Percentiles rank a stretch among this genome's conserved stretches.
phyloP scores from a whole-genome alignment of 2,888 invertebrate species.

The Notodonta dromedarius region DNA sequence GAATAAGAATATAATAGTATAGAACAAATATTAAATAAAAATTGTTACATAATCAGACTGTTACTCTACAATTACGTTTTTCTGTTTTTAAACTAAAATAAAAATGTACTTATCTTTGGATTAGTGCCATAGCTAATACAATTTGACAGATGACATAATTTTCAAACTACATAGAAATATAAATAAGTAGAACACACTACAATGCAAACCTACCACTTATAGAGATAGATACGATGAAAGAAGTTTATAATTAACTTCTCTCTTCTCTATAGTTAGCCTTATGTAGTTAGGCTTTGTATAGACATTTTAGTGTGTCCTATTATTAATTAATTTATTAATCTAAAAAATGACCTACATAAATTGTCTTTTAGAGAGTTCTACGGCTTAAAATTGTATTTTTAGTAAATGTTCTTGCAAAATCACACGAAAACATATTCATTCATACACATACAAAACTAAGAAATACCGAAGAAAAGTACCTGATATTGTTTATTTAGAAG shows the following conservation, averaged over 20 bases:
- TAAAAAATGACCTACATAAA: slow-evolving; percentile 27
- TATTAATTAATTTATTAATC: too few species aligned
- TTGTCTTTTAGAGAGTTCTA: background rate
- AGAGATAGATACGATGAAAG: too few species aligned
- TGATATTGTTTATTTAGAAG: background rate
- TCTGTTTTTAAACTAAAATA: background rate
- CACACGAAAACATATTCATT: background rate
- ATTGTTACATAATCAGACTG: background rate
- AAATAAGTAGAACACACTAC: slow-evolving; percentile 3
- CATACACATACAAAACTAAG: slow-evolving; percentile 19
- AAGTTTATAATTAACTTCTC: too few species aligned
- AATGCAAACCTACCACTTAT: background rate
- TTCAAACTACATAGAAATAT: slow-evolving; percentile 13
- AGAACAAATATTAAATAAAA: background rate
- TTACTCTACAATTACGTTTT: background rate
- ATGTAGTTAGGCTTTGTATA: too few species aligned
- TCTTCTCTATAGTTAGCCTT: too few species aligned
- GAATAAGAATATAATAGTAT: background rate
- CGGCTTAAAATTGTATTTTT: background rate
- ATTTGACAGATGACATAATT: slow-evolving; percentile 8
- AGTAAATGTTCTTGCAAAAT: background rate
- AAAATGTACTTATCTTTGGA: slow-evolving; percentile 31
- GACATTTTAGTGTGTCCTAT: too few species aligned
- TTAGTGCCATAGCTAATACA: slow-evolving; percentile 23
- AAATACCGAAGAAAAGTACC: slow-evolving; percentile 26